These are phyloP conservation scores for Chrysemys picta DNA, from an alignment of 2,113 vertebrate species.

Conservation along the genomic window DNA sequence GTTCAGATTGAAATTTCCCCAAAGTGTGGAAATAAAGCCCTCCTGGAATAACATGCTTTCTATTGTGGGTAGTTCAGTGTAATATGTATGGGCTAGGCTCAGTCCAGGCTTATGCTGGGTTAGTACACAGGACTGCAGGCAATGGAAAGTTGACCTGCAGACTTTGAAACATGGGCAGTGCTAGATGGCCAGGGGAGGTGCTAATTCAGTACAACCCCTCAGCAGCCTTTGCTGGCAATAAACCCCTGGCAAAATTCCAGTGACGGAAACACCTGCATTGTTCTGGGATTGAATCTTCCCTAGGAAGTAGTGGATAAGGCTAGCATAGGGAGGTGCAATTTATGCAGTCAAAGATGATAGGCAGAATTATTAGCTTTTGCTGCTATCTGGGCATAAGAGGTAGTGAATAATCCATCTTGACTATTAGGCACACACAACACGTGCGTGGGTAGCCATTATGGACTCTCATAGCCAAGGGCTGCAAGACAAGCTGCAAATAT, in stretches of 20 bases:
- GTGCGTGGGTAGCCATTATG: accelerated
- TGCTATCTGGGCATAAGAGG: neutral
- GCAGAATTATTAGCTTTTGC: neutral
- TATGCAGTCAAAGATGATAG: neutral
- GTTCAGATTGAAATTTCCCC: neutral
- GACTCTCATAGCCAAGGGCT: neutral
- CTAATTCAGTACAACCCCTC: accelerated
- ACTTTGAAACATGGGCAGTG: neutral
- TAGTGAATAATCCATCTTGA: neutral
- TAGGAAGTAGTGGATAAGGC: accelerated
- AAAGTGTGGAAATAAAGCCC: neutral
- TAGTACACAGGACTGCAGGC: accelerated
- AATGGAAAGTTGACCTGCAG: accelerated
- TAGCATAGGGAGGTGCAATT: neutral
- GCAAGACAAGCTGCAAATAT: neutral
- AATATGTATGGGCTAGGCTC: neutral
- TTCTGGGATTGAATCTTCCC: neutral
- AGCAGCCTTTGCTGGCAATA: accelerated
- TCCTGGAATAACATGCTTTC: neutral
- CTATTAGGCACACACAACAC: neutral
- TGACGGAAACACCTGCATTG: neutral
- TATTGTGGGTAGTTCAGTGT: accelerated
- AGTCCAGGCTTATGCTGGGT: neutral
- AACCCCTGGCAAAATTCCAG: accelerated
- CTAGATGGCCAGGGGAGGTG: accelerated